These are phyloP conservation scores for Notolepis coatsorum DNA, from an alignment of 2,797 vertebrate species.

Conservation along the genomic window DNA sequence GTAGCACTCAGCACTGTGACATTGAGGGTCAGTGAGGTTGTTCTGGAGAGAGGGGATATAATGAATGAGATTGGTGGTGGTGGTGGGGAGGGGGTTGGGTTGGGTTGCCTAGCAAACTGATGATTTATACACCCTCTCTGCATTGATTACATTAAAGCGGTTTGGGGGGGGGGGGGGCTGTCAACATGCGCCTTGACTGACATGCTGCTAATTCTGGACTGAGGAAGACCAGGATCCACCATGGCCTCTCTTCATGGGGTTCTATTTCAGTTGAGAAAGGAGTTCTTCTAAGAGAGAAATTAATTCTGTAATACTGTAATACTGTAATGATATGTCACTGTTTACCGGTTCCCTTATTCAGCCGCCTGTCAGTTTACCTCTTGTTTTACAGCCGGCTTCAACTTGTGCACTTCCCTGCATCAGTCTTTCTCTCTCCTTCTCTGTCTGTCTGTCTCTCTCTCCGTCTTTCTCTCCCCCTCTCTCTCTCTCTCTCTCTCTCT, in stretches of 20 bases:
- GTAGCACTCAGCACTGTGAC: constrained; percentile 34
- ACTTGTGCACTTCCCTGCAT: constrained; percentile 4
- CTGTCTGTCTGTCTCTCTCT: background rate
- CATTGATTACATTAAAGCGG: constrained; percentile 65
- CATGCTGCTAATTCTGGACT: constrained; percentile 39
- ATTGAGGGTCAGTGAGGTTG: constrained; percentile 23
- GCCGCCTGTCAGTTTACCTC: background rate
- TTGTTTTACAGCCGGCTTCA: constrained; percentile 19
- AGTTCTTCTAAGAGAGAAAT: constrained; percentile 1
- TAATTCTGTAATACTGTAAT: background rate
- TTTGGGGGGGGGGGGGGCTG: constrained; percentile 20
- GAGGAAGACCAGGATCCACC: constrained; percentile 6
- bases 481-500: constrained; percentile 3
- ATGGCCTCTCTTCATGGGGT: background rate
- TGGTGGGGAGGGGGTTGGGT: background rate
- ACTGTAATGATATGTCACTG: background rate
- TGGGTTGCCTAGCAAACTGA: constrained; percentile 36
- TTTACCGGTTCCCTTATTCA: constrained; percentile 14
- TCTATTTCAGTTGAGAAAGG: background rate
- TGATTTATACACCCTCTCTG: constrained; percentile 44
- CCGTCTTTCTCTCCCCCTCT: background rate
- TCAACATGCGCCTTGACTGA: constrained; percentile 9
- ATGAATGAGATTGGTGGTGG: constrained; percentile 9
- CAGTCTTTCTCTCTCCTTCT: too few relatives aligned
- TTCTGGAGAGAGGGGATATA: constrained; percentile 1